Percentiles rank a stretch among this genome's conserved stretches.
Conservation (phyloP, 2,797 vertebrate genomes). For the Ciconia nigra region DNA sequence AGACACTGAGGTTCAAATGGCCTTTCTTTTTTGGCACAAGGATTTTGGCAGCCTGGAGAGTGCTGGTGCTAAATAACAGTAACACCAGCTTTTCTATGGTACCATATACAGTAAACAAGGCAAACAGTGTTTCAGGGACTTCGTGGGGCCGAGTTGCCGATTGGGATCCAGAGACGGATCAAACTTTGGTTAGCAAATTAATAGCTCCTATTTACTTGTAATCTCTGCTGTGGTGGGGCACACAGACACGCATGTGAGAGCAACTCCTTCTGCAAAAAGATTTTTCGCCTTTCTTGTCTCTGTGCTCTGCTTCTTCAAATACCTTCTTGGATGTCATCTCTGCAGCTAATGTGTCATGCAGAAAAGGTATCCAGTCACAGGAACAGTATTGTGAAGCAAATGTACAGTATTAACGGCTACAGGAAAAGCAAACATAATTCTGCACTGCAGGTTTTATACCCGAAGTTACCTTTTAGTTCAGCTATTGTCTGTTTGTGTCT, state of each 20-base stretch:
- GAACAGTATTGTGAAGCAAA: background rate
- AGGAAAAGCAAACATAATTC: background rate
- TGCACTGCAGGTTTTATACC: background rate
- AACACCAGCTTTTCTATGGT: slow-evolving; percentile 48
- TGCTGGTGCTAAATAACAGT: slow-evolving; percentile 60
- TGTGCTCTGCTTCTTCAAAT: background rate
- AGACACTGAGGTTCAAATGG: slow-evolving; percentile 35
- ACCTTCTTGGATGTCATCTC: background rate
- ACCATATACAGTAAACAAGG: slow-evolving; percentile 24
- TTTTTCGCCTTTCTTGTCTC: slow-evolving; percentile 1
- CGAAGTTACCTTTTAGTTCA: background rate
- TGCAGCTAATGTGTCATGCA: background rate
- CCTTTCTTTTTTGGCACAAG: slow-evolving; percentile 46
- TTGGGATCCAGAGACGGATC: background rate
- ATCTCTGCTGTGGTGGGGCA: background rate
- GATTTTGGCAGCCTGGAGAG: slow-evolving; percentile 35
- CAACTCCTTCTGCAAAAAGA: background rate
- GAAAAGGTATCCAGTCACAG: background rate
- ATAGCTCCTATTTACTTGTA: background rate
- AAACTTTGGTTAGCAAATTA: background rate
- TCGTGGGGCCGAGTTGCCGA: background rate
- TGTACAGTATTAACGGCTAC: background rate
- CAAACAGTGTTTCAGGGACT: slow-evolving; percentile 32
- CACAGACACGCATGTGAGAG: background rate
- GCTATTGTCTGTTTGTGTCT: background rate